A percentile compares a stretch with the other conserved stretches of the same genome.
These are phyloP conservation scores for Paedocypris sp. DNA, from an alignment of 2,113 vertebrate species.

Conservation along the genomic window DNA sequence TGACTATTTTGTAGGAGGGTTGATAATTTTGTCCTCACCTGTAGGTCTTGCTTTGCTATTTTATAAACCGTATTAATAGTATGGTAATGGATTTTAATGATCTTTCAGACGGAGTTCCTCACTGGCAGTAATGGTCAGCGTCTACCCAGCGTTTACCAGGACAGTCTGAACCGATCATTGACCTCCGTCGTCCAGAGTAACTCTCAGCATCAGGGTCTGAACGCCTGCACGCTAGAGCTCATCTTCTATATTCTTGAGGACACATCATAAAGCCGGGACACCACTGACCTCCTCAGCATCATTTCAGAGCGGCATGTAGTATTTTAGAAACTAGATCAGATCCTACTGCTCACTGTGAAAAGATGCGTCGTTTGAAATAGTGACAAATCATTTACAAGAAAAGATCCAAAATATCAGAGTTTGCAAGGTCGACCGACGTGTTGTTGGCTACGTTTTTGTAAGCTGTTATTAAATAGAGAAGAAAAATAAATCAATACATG, in stretches of 20 bases:
- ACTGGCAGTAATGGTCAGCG: conserved; percentile 89
- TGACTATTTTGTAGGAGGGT: too few relatives aligned
- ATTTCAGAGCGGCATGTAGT: neutral
- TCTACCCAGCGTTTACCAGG: conserved; percentile 84
- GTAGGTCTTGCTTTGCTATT: too few relatives aligned
- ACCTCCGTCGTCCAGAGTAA: conserved; percentile 88
- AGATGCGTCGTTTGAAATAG: neutral
- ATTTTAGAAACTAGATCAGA: neutral
- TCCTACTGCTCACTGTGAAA: conserved; percentile 4
- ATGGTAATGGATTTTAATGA: too few relatives aligned
- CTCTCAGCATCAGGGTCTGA: conserved; percentile 77
- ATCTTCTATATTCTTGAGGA: conserved; percentile 97
- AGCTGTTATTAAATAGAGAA: too few relatives aligned
- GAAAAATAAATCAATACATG: too few relatives aligned
- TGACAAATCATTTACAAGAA: too few relatives aligned
- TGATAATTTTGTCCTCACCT: too few relatives aligned
- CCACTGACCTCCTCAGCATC: conserved; percentile 12
- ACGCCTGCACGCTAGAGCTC: conserved; percentile 84
- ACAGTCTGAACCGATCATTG: conserved; percentile 84
- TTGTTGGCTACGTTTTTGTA: too few relatives aligned
- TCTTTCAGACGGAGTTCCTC: conserved; percentile 79
- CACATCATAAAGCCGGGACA: conserved; percentile 64
- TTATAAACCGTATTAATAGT: too few relatives aligned
- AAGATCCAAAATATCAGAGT: neutral
- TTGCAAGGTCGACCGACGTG: neutral